phyloP scores from a whole-genome alignment of 2,797 vertebrate species.

The Meda fulgida region DNA sequence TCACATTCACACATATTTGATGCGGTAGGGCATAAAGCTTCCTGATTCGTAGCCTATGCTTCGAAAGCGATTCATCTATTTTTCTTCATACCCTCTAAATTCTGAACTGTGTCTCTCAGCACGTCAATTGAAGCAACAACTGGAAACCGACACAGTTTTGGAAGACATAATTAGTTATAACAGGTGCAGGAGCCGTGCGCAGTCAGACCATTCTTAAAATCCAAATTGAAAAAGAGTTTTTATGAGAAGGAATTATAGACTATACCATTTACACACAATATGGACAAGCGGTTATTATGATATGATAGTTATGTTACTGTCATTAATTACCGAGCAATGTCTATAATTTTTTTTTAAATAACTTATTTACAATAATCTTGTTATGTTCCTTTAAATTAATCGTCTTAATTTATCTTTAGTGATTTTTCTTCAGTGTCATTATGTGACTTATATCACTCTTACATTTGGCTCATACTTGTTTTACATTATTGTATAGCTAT shows the following conservation, averaged over 20 bases:
- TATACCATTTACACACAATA: background rate
- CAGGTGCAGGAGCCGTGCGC: slow-evolving; percentile 24
- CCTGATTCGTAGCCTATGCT: slow-evolving; percentile 56
- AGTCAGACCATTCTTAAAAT: background rate
- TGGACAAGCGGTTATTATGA: background rate
- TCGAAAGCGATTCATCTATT: slow-evolving; percentile 61
- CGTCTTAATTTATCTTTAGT: background rate
- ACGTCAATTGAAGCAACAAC: slow-evolving; percentile 30
- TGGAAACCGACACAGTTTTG: slow-evolving; percentile 58
- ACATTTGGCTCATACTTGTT: background rate
- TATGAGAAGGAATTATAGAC: background rate
- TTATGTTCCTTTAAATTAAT: background rate
- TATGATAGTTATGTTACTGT: background rate
- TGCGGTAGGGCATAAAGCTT: slow-evolving; percentile 29
- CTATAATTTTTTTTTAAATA: background rate
- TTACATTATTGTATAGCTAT: background rate
- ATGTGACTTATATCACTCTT: background rate
- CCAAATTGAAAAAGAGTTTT: background rate
- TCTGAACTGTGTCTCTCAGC: slow-evolving; percentile 17
- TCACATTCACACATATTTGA: slow-evolving; percentile 44
- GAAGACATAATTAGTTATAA: slow-evolving; percentile 19
- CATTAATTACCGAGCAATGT: background rate
- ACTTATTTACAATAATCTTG: background rate
- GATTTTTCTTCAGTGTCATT: background rate
- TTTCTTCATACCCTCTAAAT: slow-evolving; percentile 24